Percentiles rank a stretch among this genome's conserved stretches.
Conservation (phyloP, 2,888 invertebrate species). For the Tetragonisca angustula region DNA sequence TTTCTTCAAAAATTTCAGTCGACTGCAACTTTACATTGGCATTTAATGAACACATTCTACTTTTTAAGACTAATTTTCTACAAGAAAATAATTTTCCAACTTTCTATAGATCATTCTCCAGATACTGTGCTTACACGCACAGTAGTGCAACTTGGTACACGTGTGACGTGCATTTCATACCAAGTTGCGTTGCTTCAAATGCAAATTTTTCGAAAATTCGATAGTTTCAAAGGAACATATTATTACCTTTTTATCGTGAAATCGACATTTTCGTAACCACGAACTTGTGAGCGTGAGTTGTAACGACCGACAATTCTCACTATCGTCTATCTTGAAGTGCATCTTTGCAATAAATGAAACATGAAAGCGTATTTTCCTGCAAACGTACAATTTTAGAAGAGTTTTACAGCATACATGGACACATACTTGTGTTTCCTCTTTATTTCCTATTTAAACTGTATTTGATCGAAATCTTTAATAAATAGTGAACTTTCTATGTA, state of each 20-base stretch:
- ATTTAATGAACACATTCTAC: neutral
- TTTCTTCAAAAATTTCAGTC: neutral
- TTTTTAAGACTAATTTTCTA: neutral
- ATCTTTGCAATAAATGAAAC: slow-evolving; percentile 21
- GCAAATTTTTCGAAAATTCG: slow-evolving; percentile 1
- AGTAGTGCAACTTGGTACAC: neutral
- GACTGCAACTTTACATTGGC: no score
- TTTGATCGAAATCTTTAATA: neutral
- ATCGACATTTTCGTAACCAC: slow-evolving; percentile 20
- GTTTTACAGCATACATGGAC: neutral
- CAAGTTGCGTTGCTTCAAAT: slow-evolving; percentile 1
- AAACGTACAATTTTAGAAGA: slow-evolving; percentile 8
- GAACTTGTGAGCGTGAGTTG: slow-evolving; percentile 4
- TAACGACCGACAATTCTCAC: neutral
- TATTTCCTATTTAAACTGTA: neutral
- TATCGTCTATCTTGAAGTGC: slow-evolving; percentile 18
- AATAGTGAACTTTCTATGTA: neutral
- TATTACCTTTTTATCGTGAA: slow-evolving; percentile 7
- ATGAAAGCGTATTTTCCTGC: slow-evolving; percentile 4
- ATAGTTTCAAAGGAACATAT: neutral
- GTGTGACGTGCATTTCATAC: neutral
- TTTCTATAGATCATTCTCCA: neutral
- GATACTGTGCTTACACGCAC: neutral
- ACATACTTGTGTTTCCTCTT: neutral
- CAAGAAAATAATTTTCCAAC: neutral